Base-by-base conservation (phyloP, 2,888 invertebrate genomes). In the Archips crataeganus region DNA sequence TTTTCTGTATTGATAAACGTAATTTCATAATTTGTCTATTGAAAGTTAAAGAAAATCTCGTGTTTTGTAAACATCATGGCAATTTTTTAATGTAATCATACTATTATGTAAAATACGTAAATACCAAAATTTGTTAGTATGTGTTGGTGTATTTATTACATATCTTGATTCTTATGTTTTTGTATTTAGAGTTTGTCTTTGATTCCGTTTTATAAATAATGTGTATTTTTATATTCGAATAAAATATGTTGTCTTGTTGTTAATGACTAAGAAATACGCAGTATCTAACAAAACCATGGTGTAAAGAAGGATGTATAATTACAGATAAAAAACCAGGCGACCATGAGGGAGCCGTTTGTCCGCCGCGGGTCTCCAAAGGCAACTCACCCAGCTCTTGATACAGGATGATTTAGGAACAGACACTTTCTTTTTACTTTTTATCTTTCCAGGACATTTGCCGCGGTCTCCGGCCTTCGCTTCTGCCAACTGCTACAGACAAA, bases 391-490 rank as follows among this genome's bases (percentile, higher is more conserved):
- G n/a, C 49, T 23, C 64, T 73, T 75, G 72, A 69, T 76, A 76
- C 72, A 70, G 70, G 39, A 78, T 81, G 83, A 82, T 84, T 84
- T 82, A 81, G 78, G 76, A 59, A 60, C 69, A 75, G 76, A 75
- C 77, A 77, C 75, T 77, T 80, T 80, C 81, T 78, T 80, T 80
- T 77, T 78, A 79, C 80, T 80, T 81, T 83, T 85, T 84, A 84
- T 84, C 85, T 84, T 85, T 84, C 82, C 84, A 79, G 80, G 75
- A 85, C 84, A 84, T 83, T 84, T 81, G 80, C 77, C 78, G 77
- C 73, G 70, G 70, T 11, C 51, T 59, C 49, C 49, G 34, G 15
- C 61, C 42, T 54, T 70, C 39, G 61, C 15, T 11, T 45, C 45
- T 11, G 61, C 11, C 10, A 61, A 23, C 42, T 3, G 39, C 10